Base-by-base conservation (phyloP, 2,113 vertebrate species). In the Paradoxurus hermaphroditus region DNA sequence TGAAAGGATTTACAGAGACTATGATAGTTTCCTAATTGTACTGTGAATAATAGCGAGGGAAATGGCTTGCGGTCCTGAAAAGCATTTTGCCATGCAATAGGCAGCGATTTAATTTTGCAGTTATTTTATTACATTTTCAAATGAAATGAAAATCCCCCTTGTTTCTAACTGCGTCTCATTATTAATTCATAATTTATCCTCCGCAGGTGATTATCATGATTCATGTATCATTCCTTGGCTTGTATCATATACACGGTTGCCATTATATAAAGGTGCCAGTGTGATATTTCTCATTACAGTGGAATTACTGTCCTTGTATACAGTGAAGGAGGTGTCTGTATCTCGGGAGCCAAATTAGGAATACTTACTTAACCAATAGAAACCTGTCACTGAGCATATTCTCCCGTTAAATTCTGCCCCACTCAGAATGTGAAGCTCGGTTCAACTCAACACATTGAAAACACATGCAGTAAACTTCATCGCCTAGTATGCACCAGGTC, bases 81-180 rank as follows among this genome's bases (percentile, higher is more conserved):
- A 97, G 75, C 91, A 89, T 79, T 93, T 44, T 84, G 72, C 79
- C 84, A 46, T 87, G 83, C 95, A 96, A 91, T 90, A 96, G 95
- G 90, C 83, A 79, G 27, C 96, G 95, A 97, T 86, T 95, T 92
- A n/a, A 90, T 98, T 98, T 96, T 93, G 36, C 97, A 91, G 90
- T 97, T 96, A 87, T 98, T 96, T 95, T 98, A 97, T 98, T 98
- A 94, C 88, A 92, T 96, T 97, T 98, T 91, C 84, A 94, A 97
- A 88, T 97, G 97, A 98, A 98, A 97, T 97, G 88, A 95, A 97
- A 98, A 86, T 95, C 93, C 65, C 68, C 89, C 82, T 95, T 95
- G 83, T 98, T 98, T 78, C 93, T 97, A 65, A 98, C 92, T 95
- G 77, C 91, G 89, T 95, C 96, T 98, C 75, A 78, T 98, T 96